Base-by-base conservation (phyloP, 2,797 vertebrate species). In the Melanotaenia trifasciata region DNA sequence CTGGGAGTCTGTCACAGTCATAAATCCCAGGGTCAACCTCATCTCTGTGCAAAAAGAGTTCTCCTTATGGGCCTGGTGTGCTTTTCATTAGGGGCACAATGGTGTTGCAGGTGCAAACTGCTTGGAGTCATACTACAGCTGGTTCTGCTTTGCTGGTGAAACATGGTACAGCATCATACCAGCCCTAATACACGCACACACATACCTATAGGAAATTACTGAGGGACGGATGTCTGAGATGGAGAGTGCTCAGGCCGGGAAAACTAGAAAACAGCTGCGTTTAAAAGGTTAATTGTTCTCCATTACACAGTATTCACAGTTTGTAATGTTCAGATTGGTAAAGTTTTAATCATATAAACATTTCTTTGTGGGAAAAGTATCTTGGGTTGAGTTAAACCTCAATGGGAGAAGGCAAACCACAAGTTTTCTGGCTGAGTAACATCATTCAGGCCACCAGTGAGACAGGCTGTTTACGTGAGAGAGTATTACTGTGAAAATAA, bases 61-160 rank as follows among this genome's bases (percentile, higher is more conserved):
- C 69, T 50, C 74, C 72, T 74, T 50, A 1, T 3, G 78, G 83
- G 86, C 71, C 58, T 1, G 13, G 62, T 81, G 68, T 87, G 89
- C 68, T 88, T 92, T 88, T 90, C 79, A 89, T 89, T 89, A 83
- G 4, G 62, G 73, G 83, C 83, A 86, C 79, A 78, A 90, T 73
- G 76, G 76, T 58, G 83, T 62, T 87, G 81, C 92, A 92, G 91
- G 92, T 93, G 91, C 80, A 84, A 79, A 88, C 33, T 64, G 71
- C 83, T 75, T 4, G 50, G 30, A 0, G 58, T 74, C n/a, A 53
- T 9, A 24, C 64, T 68, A 67, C 90, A 90, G 86, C 83, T 90
- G 90, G 68, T 79, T 88, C 75, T 73, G 73, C 58, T 90, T 87
- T 74, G 70, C 71, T 45, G 20, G 43, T 79, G 70, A 84, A 86